Evolutionary conservation across 53 echinoderm and acorn worm genomes (phyloP), one percentile per base, ranked within the genome.

Genomic region (Temnopleurus reevesii): DNA sequence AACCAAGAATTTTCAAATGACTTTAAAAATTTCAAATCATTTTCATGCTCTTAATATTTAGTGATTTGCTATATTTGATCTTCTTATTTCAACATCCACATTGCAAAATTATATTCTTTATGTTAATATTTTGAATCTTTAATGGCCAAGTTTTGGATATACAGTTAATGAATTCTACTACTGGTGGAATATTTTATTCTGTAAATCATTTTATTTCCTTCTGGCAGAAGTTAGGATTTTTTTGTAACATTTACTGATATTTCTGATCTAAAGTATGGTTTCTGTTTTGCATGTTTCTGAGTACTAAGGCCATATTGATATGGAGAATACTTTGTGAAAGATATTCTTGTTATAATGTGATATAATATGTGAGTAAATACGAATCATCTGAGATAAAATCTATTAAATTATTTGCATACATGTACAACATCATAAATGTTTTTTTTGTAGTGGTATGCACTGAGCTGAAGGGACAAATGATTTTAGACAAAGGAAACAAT

Each of bases 381-480:
- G n/a, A 71, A 43, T 71, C 18, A 71, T 71, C 38, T 66, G 71
- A 36, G 38, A 34, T 5, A 43, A 41, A 71, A 41, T 71, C 38
- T 71, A 71, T 71, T 71, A 71, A 71, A 56, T 9, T 71, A 23
- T 43, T 71, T 71, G 71, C 71, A 71, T 71, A 71, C 43, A 71
- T 71, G 71, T 71, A 71, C 71, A 71, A 2, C 9, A n/a, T 34
- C 65, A 65, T 33, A 5, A 29, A 23, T 8, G 7, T 12, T 60
- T 29, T 60, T n/a, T n/a, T n/a, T n/a, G n/a, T n/a, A n/a, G n/a
- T n/a, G n/a, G n/a, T n/a, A n/a, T n/a, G n/a, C n/a, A n/a, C n/a
- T n/a, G n/a, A n/a, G n/a, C n/a, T n/a, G n/a, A n/a, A n/a, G n/a
- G n/a, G n/a, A n/a, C n/a, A n/a, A n/a, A n/a, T n/a, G n/a, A n/a